Percentiles rank a stretch among this genome's conserved stretches.
Conservation (phyloP, 2,797 vertebrate genomes). For the Sebastes trivittatus region DNA sequence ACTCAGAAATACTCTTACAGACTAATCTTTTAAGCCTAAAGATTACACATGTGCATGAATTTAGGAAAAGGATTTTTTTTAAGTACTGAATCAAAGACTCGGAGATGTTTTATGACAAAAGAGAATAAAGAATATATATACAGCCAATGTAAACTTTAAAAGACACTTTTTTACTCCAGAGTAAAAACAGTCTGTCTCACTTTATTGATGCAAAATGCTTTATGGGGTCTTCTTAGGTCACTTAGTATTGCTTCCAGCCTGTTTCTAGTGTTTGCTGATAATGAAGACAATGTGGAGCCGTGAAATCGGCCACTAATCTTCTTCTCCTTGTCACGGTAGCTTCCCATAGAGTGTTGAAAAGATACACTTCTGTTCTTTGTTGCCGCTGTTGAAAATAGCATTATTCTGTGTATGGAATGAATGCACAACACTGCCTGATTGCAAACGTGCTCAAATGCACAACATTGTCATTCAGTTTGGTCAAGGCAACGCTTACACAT, state of each 20-base stretch:
- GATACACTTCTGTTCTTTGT: not conserved
- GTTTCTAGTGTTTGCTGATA: not conserved
- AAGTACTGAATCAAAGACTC: not conserved
- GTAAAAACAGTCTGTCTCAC: no score
- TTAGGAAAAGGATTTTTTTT: not conserved
- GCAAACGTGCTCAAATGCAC: not conserved
- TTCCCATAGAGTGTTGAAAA: no score
- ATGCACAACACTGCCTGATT: not conserved
- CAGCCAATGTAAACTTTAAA: not conserved
- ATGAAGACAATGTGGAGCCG: not conserved
- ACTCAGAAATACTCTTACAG: constrained; percentile 25
- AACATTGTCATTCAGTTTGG: not conserved
- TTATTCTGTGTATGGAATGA: not conserved
- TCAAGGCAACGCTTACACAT: not conserved
- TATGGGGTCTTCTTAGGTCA: no score
- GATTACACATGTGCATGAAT: constrained; percentile 26
- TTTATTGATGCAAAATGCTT: no score
- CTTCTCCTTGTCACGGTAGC: no score
- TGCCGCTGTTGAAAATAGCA: not conserved
- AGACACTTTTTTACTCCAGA: not conserved
- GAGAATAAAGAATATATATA: not conserved
- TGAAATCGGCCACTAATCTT: no score
- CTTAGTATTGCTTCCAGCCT: no score
- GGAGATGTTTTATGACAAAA: not conserved
- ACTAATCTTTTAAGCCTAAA: constrained; percentile 55